Percentiles rank a stretch among this genome's conserved stretches.
These are phyloP conservation scores for Festucalex cinctus DNA, from an alignment of 2,113 vertebrate species.

Conservation along the genomic window DNA sequence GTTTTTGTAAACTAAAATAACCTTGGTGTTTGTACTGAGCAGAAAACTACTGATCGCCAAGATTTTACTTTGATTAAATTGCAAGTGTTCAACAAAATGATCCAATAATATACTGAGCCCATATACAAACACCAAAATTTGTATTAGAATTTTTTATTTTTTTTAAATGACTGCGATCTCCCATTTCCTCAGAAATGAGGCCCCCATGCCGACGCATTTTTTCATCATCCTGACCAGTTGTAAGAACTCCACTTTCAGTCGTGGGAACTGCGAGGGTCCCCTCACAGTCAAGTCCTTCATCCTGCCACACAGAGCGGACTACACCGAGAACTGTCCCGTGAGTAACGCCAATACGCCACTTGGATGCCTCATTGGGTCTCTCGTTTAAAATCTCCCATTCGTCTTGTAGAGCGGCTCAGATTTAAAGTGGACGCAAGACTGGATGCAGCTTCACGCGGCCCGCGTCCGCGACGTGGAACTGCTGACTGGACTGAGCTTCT, in stretches of 20 bases:
- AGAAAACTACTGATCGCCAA: too few species aligned
- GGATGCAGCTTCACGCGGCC: conserved; percentile 78
- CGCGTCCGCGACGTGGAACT: conserved; percentile 89
- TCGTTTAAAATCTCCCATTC: neutral
- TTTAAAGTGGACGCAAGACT: conserved; percentile 78
- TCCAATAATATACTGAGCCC: neutral
- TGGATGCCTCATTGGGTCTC: neutral
- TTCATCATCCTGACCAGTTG: conserved; percentile 90
- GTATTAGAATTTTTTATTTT: neutral
- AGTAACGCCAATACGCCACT: conserved; percentile 58
- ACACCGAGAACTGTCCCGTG: conserved; percentile 85
- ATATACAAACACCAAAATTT: neutral
- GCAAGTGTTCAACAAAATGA: neutral
- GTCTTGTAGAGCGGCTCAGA: conserved; percentile 64
- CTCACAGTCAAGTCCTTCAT: conserved; percentile 79
- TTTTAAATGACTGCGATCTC: neutral
- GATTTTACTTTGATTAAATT: too few species aligned
- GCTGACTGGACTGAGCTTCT: conserved; percentile 92
- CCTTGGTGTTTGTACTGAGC: too few species aligned
- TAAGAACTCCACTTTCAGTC: conserved; percentile 59
- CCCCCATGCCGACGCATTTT: conserved; percentile 86
- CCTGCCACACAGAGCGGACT: conserved; percentile 85
- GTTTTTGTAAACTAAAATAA: too few species aligned
- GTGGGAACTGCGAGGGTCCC: conserved; percentile 65
- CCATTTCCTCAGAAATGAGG: conserved; percentile 61